Evolutionary conservation across 2,888 invertebrate species (phyloP), one percentile per base, ranked within the genome.

Genomic region (Drosophila pseudotalamancana): DNA sequence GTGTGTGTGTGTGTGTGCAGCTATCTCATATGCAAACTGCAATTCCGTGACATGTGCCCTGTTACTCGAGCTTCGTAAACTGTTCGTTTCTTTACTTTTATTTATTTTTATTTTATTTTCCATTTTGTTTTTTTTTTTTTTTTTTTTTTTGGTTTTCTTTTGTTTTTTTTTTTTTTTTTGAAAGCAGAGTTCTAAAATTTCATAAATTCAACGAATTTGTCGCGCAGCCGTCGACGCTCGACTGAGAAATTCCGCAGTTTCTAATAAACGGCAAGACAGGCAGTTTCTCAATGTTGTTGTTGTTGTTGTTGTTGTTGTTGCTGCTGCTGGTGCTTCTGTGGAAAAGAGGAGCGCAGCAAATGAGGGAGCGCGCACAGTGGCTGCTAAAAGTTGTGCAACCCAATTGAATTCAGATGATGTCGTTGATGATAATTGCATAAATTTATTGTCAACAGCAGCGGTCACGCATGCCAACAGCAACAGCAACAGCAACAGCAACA

Each of bases 191-290:
- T 85, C 87, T 79, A 85, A 85, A 78, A 79, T 83, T 87, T 87
- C 83, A 83, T 82, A 87, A 87, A 87, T 87, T 82, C 87, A 80
- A 75, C 78, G 87, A 82, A 87, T 82, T 82, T 67, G 82, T 81
- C 69, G 87, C 66, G 54, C 67, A 43, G 50, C 51, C 71, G 56
- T 56, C 59, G 42, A 71, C 71, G 72, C 35, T 61, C 46, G 51
- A 63, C 76, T 74, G 67, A 56, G 59, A 75, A 77, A 75, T 73
- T 77, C 73, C 77, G 49, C 64, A 72, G 73, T 73, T 75, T 77
- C 77, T 75, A 75, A 75, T 75, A 77, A 75, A 74, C 53, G 73
- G 40, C 57, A 76, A 76, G 73, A 60, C 76, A 76, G 77, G 73
- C 73, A 74, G 51, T 74, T 73, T 72, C 50, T 19, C 32, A 29